Evolutionary conservation across 2,888 invertebrate genomes (phyloP).

Genomic region (Orchestes rusci): DNA sequence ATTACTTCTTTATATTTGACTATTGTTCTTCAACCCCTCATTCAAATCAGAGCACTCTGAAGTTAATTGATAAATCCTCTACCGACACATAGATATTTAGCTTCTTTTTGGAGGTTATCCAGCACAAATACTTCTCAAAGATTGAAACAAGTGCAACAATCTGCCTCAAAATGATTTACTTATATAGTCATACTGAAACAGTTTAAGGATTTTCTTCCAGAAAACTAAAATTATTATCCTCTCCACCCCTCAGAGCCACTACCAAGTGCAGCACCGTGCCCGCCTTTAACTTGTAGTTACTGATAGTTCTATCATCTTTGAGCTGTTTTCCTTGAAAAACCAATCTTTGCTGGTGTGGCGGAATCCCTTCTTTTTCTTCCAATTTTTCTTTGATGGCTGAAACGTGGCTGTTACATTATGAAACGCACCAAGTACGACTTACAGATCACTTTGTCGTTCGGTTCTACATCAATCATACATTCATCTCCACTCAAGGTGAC

Average conservation of each 20-base stretch:
- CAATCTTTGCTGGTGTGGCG: constrained; percentile 40
- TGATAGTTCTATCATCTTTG: constrained; percentile 39
- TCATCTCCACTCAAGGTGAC: constrained; percentile 41
- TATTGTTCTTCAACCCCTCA: too few species aligned
- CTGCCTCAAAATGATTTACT: too few species aligned
- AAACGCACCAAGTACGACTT: constrained; percentile 3
- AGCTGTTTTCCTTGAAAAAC: constrained; percentile 40
- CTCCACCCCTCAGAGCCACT: constrained; percentile 40
- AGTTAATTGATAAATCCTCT: too few species aligned
- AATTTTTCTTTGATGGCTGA: constrained; percentile 38
- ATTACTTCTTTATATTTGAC: too few species aligned
- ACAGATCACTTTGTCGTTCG: constrained; percentile 36
- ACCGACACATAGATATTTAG: too few species aligned
- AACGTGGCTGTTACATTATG: not conserved
- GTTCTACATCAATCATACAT: constrained; percentile 39
- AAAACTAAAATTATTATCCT: constrained; percentile 17
- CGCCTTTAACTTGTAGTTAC: constrained; percentile 38
- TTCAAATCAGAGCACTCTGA: too few species aligned
- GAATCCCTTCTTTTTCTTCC: constrained; percentile 42
- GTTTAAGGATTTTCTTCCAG: too few species aligned
- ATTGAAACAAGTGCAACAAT: too few species aligned
- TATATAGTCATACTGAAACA: too few species aligned
- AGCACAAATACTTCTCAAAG: too few species aligned
- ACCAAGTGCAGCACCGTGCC: constrained; percentile 40
- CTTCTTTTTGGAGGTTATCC: too few species aligned